Percentiles rank a stretch among this genome's conserved stretches.
Evolutionary conservation across 2,888 invertebrate species (phyloP).

Genomic region (Drosophila macrothrix): DNA sequence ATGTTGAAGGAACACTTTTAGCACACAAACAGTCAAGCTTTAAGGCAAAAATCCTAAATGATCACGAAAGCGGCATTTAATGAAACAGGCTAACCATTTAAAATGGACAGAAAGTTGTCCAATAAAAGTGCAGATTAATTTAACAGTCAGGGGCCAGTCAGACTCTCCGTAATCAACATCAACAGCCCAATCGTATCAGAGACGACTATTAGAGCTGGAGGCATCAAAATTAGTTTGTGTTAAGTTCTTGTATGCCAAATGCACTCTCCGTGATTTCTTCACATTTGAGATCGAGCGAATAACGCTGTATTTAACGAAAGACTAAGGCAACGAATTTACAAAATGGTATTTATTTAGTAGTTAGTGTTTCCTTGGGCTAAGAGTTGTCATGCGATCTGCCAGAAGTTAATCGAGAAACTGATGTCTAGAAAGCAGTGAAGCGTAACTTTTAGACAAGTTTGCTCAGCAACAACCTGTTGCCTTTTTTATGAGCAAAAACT

Average conservation of each 20-base stretch:
- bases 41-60: neutral
- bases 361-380: neutral
- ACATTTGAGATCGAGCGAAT: neutral
- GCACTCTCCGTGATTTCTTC: neutral
- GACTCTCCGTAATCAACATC: neutral
- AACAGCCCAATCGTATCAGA: neutral
- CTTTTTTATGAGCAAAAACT: neutral
- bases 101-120: neutral
- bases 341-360: neutral
- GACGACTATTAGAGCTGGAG: neutral
- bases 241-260: neutral
- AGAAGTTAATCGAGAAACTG: constrained; percentile 1
- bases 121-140: neutral
- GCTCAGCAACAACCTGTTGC: neutral
- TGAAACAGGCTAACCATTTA: neutral
- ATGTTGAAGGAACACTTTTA: neutral
- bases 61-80: neutral
- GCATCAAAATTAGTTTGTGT: neutral
- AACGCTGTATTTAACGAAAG: neutral
- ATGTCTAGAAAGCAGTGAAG: neutral
- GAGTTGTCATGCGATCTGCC: neutral
- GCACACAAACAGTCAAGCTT: neutral
- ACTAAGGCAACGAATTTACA: neutral
- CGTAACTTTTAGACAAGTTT: neutral
- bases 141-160: neutral